Evolutionary conservation across 1,140 invertebrate species (phyloP).

Genomic region (Lutraria rhynchaena): DNA sequence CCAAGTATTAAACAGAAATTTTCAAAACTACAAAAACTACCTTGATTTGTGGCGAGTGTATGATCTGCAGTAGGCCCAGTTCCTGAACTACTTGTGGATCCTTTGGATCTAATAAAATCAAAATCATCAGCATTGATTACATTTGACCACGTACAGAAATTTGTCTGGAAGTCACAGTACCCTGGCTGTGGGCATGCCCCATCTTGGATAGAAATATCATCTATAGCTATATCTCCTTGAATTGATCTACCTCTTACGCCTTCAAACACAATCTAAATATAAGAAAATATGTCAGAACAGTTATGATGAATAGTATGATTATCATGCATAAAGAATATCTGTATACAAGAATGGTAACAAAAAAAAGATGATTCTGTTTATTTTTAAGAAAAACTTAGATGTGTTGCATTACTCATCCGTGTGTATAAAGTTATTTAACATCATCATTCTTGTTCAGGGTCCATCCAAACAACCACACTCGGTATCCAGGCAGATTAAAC

Average conservation of each 20-base stretch:
- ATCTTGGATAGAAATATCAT: slow-evolving; percentile 78
- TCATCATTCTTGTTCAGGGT: too few relatives aligned
- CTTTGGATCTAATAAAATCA: slow-evolving; percentile 76
- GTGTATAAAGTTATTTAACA: too few relatives aligned
- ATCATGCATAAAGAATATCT: too few relatives aligned
- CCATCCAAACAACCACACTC: too few relatives aligned
- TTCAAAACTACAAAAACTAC: too few relatives aligned
- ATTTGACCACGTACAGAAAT: slow-evolving; percentile 75
- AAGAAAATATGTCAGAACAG: neutral
- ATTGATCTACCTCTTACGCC: slow-evolving; percentile 64
- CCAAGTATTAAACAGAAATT: too few relatives aligned
- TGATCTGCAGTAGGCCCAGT: slow-evolving; percentile 79
- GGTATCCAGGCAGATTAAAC: too few relatives aligned
- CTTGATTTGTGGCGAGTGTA: slow-evolving; percentile 68
- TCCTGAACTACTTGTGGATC: slow-evolving; percentile 62
- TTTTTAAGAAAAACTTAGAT: too few relatives aligned
- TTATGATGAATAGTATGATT: too few relatives aligned
- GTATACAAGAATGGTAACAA: too few relatives aligned
- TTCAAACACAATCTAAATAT: slow-evolving; percentile 75
- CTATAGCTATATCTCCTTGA: slow-evolving; percentile 79
- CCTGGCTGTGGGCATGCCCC: slow-evolving; percentile 63
- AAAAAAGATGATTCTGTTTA: too few relatives aligned
- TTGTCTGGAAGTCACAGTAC: slow-evolving; percentile 77
- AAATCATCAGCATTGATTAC: slow-evolving; percentile 74
- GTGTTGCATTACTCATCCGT: too few relatives aligned